phyloP scores from a whole-genome alignment of 2,888 invertebrate genomes.

The Sarcophaga variegata region DNA sequence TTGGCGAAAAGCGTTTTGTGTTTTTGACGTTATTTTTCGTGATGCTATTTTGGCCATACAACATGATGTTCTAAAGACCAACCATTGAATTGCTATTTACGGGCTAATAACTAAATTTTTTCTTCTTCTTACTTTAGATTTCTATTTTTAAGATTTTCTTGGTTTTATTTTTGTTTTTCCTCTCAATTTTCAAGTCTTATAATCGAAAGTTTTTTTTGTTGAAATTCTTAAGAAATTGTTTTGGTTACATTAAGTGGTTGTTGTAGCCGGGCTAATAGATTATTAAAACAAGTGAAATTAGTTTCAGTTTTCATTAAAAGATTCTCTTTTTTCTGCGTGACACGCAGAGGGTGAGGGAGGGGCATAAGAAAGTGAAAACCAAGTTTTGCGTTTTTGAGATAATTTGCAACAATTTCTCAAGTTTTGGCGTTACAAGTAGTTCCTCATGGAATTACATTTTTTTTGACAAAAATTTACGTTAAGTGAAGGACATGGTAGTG shows the following conservation, averaged over 20 bases:
- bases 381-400: no score
- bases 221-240: background rate
- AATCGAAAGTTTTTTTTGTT: background rate
- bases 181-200: background rate
- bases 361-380: no score
- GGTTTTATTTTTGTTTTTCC: background rate
- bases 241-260: slow-evolving; percentile 1
- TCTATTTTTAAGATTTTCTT: background rate
- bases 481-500: no score
- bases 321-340: no score
- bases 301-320: slow-evolving; percentile 25
- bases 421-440: no score
- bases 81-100: slow-evolving; percentile 27
- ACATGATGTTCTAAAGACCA: slow-evolving; percentile 19
- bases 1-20: background rate
- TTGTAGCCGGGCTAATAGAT: slow-evolving; percentile 29
- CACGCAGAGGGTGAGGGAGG: no score
- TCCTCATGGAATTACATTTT: no score
- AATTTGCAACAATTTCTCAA: no score
- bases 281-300: slow-evolving; percentile 54
- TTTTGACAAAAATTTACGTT: no score
- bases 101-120: background rate
- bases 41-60: background rate
- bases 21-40: background rate
- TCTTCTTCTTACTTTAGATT: background rate